Conservation (phyloP, 2,888 invertebrate species). For the Minunthozetes semirufus region DNA sequence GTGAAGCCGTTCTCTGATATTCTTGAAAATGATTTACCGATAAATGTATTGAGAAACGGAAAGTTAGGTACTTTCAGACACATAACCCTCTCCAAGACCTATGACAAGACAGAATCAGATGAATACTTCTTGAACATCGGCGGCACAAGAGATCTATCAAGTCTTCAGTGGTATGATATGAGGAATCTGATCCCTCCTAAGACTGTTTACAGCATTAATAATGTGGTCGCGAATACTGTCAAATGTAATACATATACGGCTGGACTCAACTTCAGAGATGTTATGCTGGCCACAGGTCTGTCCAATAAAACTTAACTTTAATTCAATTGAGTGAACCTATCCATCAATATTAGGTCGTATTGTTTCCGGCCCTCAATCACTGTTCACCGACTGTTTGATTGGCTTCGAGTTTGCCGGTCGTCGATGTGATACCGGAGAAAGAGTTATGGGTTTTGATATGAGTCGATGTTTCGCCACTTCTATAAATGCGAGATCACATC, state of each 20-base stretch:
- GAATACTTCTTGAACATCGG: constrained; percentile 5
- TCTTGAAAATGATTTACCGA: constrained; percentile 30
- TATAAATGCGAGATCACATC: constrained; percentile 59
- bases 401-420: constrained; percentile 84
- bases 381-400: constrained; percentile 74
- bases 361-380: constrained; percentile 72
- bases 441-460: constrained; percentile 86
- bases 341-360: constrained; percentile 63
- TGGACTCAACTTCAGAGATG: constrained; percentile 55
- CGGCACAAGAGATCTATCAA: background rate
- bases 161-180: constrained; percentile 9
- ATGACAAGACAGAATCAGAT: background rate
- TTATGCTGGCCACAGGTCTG: constrained; percentile 59
- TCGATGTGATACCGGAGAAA: constrained; percentile 61
- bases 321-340: too few relatives aligned
- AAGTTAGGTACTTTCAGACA: constrained; percentile 73
- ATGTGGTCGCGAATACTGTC: background rate
- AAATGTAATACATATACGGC: constrained; percentile 48
- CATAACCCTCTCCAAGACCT: constrained; percentile 68
- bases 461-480: constrained; percentile 81
- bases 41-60: constrained; percentile 50
- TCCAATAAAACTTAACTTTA: too few relatives aligned
- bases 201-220: too few relatives aligned
- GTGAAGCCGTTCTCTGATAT: constrained; percentile 3
- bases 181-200: background rate